Conservation (phyloP, 2,888 invertebrate genomes). For the Thera britannica region DNA sequence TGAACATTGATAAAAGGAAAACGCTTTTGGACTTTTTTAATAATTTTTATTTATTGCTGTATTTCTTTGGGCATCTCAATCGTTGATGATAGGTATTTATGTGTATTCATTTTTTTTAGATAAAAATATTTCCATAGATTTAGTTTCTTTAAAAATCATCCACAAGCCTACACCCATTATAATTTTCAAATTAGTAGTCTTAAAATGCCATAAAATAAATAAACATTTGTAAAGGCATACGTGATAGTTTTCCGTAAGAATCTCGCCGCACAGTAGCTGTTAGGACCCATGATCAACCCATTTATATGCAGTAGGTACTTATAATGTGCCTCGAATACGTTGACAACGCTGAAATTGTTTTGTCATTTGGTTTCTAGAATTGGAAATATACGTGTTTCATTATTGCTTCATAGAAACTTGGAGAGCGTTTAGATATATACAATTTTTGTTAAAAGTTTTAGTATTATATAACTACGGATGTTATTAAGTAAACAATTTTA, state of each 20-base stretch:
- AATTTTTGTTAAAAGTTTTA: too few species aligned
- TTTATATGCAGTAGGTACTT: slow-evolving; percentile 69
- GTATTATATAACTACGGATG: too few species aligned
- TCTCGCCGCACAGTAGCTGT: slow-evolving; percentile 69
- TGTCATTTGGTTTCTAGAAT: slow-evolving; percentile 42
- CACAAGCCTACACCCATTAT: slow-evolving; percentile 8
- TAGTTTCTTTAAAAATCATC: not conserved
- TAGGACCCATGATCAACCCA: slow-evolving; percentile 60
- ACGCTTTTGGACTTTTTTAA: not conserved
- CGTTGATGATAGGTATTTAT: too few species aligned
- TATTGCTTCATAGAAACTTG: slow-evolving; percentile 22
- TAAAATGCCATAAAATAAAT: slow-evolving; percentile 49
- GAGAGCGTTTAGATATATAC: too few species aligned
- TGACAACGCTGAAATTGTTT: slow-evolving; percentile 47
- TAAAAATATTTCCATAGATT: not conserved
- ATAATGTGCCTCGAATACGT: slow-evolving; percentile 70
- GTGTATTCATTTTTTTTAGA: too few species aligned
- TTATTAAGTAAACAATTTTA: too few species aligned
- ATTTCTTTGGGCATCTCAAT: too few species aligned
- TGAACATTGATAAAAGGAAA: slow-evolving; percentile 8
- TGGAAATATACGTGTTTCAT: slow-evolving; percentile 32
- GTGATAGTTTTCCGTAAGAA: slow-evolving; percentile 67
- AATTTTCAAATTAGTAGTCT: slow-evolving; percentile 46
- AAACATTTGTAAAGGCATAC: slow-evolving; percentile 63
- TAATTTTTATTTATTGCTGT: not conserved